Conservation (phyloP, 2,113 vertebrate species). For the Lethenteron camtschaticum region DNA sequence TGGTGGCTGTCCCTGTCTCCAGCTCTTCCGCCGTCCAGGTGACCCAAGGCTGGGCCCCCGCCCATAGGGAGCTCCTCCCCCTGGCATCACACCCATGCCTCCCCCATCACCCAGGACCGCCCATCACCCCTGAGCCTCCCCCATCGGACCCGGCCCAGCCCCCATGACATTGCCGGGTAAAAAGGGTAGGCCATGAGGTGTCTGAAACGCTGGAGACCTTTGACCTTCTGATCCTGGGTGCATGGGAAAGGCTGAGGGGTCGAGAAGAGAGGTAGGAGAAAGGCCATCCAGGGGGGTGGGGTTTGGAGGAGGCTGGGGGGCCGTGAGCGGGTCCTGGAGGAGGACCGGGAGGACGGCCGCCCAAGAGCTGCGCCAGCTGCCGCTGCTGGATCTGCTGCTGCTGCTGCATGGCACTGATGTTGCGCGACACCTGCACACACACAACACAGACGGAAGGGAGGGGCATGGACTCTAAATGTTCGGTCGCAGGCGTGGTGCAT, state of each 20-base stretch:
- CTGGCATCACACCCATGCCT: too few species aligned
- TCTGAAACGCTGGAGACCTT: not conserved
- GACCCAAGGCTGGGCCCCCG: not conserved
- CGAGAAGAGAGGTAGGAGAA: not conserved
- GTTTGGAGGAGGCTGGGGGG: conserved; percentile 74
- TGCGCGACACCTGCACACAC: conserved; percentile 68
- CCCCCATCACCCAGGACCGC: too few species aligned
- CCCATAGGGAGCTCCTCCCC: not conserved
- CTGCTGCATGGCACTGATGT: conserved; percentile 99
- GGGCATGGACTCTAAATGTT: too few species aligned
- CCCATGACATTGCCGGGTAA: not conserved
- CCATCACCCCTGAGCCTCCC: too few species aligned
- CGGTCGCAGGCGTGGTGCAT: too few species aligned
- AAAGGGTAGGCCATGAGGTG: not conserved
- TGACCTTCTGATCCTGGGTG: not conserved
- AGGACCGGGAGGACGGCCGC: conserved; percentile 56
- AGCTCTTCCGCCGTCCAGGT: conserved; percentile 4
- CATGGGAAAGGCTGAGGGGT: not conserved
- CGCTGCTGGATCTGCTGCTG: conserved; percentile 99
- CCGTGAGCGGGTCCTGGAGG: conserved; percentile 61
- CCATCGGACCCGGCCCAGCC: not conserved
- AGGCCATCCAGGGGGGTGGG: conserved; percentile 28
- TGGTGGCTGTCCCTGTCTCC: not conserved
- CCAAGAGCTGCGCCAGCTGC: conserved; percentile 94
- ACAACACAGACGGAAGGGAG: not conserved